Conservation (phyloP, 2,888 invertebrate species). For the Drosophila merina region DNA sequence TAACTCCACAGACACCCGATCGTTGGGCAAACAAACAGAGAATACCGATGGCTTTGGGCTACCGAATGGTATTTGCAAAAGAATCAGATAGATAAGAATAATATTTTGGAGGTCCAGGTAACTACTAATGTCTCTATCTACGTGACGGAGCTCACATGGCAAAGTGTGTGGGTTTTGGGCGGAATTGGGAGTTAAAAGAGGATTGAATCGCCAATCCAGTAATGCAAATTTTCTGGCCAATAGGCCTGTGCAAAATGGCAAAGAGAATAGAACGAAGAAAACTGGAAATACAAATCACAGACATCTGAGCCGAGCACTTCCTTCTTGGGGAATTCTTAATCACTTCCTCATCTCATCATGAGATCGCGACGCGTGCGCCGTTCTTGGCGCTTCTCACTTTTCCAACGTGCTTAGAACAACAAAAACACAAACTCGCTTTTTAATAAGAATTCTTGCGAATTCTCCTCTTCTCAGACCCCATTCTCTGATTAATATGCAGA, state of each 20-base stretch:
- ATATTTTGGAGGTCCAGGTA: constrained; percentile 16
- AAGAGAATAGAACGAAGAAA: constrained; percentile 48
- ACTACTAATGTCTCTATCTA: constrained; percentile 37
- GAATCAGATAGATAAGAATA: constrained; percentile 56
- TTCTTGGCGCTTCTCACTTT: constrained; percentile 78
- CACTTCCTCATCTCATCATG: constrained; percentile 75
- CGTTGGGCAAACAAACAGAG: constrained; percentile 38
- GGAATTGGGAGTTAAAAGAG: constrained; percentile 3
- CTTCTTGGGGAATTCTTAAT: constrained; percentile 69
- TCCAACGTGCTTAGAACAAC: constrained; percentile 54
- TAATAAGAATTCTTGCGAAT: constrained; percentile 79
- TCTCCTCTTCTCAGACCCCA: constrained; percentile 48
- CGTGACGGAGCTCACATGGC: constrained; percentile 23
- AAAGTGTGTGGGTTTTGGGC: constrained; percentile 11
- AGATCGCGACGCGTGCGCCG: constrained; percentile 70
- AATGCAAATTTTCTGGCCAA: constrained; percentile 32
- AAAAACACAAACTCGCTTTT: constrained; percentile 72
- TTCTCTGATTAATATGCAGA: constrained; percentile 74
- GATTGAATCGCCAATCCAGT: constrained; percentile 23
- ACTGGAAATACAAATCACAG: constrained; percentile 70
- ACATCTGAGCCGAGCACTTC: constrained; percentile 67
- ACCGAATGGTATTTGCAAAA: constrained; percentile 62
- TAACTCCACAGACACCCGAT: constrained; percentile 33
- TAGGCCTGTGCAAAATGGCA: constrained; percentile 41
- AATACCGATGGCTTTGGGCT: constrained; percentile 45